Evolutionary conservation across 2,888 invertebrate genomes (phyloP).

Genomic region (Papilio elwesi): DNA sequence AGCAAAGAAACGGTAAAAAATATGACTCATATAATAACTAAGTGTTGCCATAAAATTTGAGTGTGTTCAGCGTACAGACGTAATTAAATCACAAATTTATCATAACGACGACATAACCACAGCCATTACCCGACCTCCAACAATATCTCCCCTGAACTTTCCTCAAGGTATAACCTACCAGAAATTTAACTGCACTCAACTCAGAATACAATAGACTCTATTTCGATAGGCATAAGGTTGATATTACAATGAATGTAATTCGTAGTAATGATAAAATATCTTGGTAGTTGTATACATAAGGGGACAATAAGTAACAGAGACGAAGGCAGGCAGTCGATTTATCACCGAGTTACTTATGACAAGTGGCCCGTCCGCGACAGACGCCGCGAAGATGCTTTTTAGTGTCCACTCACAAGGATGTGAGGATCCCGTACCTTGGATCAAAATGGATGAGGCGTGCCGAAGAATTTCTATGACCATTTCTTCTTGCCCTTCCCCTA

Average conservation of each 20-base stretch:
- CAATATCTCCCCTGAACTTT: constrained; percentile 60
- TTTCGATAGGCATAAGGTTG: neutral
- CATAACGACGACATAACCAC: constrained; percentile 70
- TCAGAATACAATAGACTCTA: constrained; percentile 40
- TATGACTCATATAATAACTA: constrained; percentile 30
- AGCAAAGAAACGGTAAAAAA: neutral
- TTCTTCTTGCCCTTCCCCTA: too few species aligned
- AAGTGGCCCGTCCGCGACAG: constrained; percentile 77
- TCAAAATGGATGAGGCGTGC: constrained; percentile 30
- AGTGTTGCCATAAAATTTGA: constrained; percentile 39
- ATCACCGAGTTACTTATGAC: constrained; percentile 78
- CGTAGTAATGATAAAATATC: constrained; percentile 23
- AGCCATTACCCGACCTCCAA: constrained; percentile 63
- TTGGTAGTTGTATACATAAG: constrained; percentile 62
- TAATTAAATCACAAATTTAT: constrained; percentile 74
- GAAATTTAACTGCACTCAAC: constrained; percentile 17
- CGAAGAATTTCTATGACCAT: neutral
- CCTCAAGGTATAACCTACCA: constrained; percentile 51
- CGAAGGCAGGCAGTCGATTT: constrained; percentile 69
- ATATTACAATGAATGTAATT: constrained; percentile 36
- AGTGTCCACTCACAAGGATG: constrained; percentile 58
- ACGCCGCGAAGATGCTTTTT: constrained; percentile 73
- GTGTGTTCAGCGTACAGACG: constrained; percentile 53
- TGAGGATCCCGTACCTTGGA: neutral
- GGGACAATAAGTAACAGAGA: constrained; percentile 77